These are phyloP conservation scores for Hylyphantes graminicola DNA, from an alignment of 1,140 invertebrate genomes.

Conservation along the genomic window DNA sequence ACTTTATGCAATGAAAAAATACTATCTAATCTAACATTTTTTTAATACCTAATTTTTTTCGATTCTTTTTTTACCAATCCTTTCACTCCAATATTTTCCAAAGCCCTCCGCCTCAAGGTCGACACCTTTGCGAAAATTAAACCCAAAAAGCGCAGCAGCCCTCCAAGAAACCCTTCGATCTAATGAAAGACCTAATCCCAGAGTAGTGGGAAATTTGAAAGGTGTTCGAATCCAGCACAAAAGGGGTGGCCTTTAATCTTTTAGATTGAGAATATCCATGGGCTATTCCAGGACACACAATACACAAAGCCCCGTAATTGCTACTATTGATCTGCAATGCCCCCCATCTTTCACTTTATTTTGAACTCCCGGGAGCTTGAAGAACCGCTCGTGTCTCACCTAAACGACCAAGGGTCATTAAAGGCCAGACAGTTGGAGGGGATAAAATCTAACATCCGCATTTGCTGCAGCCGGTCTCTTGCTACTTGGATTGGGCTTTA, in stretches of 20 bases:
- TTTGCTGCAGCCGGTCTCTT: constrained; percentile 9
- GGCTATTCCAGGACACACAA: not conserved
- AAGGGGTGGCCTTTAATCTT: constrained; percentile 28
- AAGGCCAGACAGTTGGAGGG: constrained; percentile 9
- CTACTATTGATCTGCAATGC: constrained; percentile 43
- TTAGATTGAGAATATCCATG: constrained; percentile 2
- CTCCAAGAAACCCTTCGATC: too few relatives aligned
- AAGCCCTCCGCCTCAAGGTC: too few relatives aligned
- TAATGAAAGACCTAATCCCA: too few relatives aligned
- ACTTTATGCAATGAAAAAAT: too few relatives aligned
- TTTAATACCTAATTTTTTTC: too few relatives aligned
- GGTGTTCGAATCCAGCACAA: constrained; percentile 16
- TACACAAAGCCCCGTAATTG: constrained; percentile 28
- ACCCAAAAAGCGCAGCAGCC: too few relatives aligned
- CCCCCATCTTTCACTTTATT: constrained; percentile 35
- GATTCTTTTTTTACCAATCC: too few relatives aligned
- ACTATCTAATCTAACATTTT: too few relatives aligned
- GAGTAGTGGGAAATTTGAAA: constrained; percentile 4
- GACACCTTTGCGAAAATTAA: too few relatives aligned
- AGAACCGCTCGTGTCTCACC: constrained; percentile 38
- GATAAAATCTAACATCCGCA: constrained; percentile 42
- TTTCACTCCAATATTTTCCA: too few relatives aligned
- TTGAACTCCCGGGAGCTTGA: constrained; percentile 6
- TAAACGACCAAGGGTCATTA: constrained; percentile 46
- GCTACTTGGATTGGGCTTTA: constrained; percentile 33